A percentile compares a stretch with the other conserved stretches of the same genome.
phyloP scores from a whole-genome alignment of 1,140 invertebrate genomes.

The Whitmania pigra region DNA sequence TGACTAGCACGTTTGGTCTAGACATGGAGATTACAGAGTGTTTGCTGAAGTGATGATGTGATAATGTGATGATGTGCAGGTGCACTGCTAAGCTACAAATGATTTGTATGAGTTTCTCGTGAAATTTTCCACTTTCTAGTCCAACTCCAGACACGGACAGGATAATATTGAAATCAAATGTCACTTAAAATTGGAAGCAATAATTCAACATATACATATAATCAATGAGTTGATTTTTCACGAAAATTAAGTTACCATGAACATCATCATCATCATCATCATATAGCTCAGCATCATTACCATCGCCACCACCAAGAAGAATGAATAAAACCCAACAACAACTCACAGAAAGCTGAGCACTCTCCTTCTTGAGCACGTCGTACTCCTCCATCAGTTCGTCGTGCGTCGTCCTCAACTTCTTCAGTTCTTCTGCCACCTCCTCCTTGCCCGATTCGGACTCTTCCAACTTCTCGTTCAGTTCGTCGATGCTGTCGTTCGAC shows the following conservation, averaged over 20 bases:
- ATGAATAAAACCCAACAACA: background rate
- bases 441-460: constrained; percentile 9
- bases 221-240: too few species aligned
- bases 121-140: too few species aligned
- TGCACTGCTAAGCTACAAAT: too few species aligned
- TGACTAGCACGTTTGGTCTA: too few species aligned
- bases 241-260: background rate
- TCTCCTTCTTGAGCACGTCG: background rate
- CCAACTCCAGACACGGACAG: too few species aligned
- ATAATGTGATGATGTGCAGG: too few species aligned
- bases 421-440: constrained; percentile 17
- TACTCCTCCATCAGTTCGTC: constrained; percentile 10
- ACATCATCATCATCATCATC: background rate
- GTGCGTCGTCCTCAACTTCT: constrained; percentile 14
- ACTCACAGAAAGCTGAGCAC: background rate
- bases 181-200: too few species aligned
- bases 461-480: constrained; percentile 13
- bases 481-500: constrained; percentile 11
- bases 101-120: too few species aligned
- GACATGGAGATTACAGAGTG: too few species aligned
- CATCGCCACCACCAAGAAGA: background rate
- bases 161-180: too few species aligned
- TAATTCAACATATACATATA: too few species aligned
- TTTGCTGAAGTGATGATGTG: too few species aligned
- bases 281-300: background rate